phyloP scores from a whole-genome alignment of 1,140 invertebrate species.

The Ephestia elutella region DNA sequence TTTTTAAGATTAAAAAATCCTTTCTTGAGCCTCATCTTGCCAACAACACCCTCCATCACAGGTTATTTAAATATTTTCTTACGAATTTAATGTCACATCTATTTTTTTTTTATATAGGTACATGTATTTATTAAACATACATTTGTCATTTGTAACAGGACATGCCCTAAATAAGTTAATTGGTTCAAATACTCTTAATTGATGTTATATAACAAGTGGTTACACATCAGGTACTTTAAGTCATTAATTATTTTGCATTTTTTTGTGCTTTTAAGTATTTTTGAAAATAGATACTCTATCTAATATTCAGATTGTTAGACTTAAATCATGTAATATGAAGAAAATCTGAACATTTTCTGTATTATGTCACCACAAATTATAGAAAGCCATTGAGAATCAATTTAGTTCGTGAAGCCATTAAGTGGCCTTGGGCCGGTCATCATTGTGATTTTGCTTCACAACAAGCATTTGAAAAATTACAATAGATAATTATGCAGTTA shows the following conservation, averaged over 20 bases:
- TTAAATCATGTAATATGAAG: too few relatives aligned
- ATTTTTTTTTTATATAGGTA: too few relatives aligned
- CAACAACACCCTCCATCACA: too few relatives aligned
- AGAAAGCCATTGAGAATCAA: neutral
- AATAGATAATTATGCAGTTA: neutral
- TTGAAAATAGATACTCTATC: too few relatives aligned
- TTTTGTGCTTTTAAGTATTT: too few relatives aligned
- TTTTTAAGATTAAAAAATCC: too few relatives aligned
- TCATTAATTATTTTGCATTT: neutral
- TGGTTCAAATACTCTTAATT: neutral
- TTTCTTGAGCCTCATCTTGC: too few relatives aligned
- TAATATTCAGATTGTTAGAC: too few relatives aligned
- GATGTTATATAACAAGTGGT: neutral
- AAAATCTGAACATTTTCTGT: too few relatives aligned
- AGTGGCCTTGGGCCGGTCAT: neutral
- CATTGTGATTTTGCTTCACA: neutral
- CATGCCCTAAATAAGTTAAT: neutral
- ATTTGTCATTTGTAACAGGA: neutral
- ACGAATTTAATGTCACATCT: too few relatives aligned
- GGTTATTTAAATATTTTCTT: too few relatives aligned
- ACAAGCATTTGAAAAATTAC: neutral
- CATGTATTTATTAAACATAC: neutral
- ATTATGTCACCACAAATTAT: neutral
- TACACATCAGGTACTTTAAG: neutral
- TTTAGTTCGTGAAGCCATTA: neutral